Conservation (phyloP, 2,888 invertebrate species). For the Eupithecia inturbata region DNA sequence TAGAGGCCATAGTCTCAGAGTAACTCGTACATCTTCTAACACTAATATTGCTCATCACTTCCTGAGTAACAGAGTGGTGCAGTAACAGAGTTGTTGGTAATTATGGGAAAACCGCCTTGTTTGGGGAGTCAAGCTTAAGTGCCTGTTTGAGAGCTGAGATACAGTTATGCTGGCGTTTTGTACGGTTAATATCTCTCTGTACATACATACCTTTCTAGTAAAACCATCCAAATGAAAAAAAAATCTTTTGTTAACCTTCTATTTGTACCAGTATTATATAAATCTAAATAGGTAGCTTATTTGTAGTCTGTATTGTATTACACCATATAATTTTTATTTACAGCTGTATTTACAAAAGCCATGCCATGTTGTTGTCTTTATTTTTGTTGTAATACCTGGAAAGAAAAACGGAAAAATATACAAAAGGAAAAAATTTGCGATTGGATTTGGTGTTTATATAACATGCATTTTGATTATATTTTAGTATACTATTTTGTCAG, state of each 20-base stretch:
- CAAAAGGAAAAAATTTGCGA: not conserved
- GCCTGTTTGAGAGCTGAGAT: too few relatives aligned
- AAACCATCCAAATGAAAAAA: conserved; percentile 5
- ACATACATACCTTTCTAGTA: not conserved
- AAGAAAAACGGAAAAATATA: conserved; percentile 9
- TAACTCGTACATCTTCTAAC: too few relatives aligned
- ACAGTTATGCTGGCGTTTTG: too few relatives aligned
- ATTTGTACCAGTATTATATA: conserved; percentile 15
- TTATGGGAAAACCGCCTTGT: too few relatives aligned
- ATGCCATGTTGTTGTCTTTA: conserved; percentile 6
- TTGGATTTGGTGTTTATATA: not conserved
- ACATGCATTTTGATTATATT: not conserved
- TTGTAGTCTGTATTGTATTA: conserved; percentile 19
- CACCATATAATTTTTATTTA: conserved; percentile 36
- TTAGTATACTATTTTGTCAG: too few relatives aligned
- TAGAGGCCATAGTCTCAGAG: too few relatives aligned
- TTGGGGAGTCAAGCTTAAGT: too few relatives aligned
- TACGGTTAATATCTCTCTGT: not conserved
- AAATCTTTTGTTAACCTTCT: not conserved
- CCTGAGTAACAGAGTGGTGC: too few relatives aligned
- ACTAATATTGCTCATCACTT: too few relatives aligned
- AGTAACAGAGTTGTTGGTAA: too few relatives aligned
- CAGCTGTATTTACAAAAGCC: conserved; percentile 31
- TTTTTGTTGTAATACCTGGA: conserved; percentile 22
- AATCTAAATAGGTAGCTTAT: conserved; percentile 23